Conservation (phyloP, 2,113 vertebrate genomes). For the Eleginops maclovinus region DNA sequence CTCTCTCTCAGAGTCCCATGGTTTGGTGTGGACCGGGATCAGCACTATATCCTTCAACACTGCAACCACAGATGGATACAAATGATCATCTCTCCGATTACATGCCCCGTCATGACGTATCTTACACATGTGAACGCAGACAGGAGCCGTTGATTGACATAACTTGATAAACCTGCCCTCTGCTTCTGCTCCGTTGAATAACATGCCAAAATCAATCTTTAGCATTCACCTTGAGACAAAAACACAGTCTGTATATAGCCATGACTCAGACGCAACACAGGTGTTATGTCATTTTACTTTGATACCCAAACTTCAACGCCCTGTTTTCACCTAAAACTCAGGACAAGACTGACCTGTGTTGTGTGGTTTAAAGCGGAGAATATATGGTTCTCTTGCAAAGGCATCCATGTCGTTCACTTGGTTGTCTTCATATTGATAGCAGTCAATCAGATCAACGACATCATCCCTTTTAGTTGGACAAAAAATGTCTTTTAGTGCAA, state of each 20-base stretch:
- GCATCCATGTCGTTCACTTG: conserved; percentile 69
- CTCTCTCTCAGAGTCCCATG: conserved; percentile 64
- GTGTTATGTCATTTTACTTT: background rate
- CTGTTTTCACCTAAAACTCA: background rate
- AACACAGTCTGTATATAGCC: background rate
- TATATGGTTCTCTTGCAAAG: conserved; percentile 76
- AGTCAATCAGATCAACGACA: conserved; percentile 59
- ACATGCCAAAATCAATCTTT: background rate
- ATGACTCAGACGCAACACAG: conserved; percentile 23
- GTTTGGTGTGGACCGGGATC: conserved; percentile 68
- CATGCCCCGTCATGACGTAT: background rate
- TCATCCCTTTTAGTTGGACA: conserved; percentile 50
- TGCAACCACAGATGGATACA: conserved; percentile 32
- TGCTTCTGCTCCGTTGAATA: no score
- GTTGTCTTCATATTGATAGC: conserved; percentile 76
- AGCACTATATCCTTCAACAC: conserved; percentile 75
- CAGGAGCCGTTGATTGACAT: background rate
- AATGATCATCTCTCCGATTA: background rate
- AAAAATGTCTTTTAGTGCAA: background rate
- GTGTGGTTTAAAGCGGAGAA: conserved; percentile 69
- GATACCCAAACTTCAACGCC: background rate
- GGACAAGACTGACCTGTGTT: conserved; percentile 56
- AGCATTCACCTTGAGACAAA: background rate
- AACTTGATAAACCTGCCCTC: conserved; percentile 51
- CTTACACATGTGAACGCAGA: background rate